Evolutionary conservation across 1,140 invertebrate species (phyloP), one percentile per base, ranked within the genome.

Genomic region (Trichonephila clavata): DNA sequence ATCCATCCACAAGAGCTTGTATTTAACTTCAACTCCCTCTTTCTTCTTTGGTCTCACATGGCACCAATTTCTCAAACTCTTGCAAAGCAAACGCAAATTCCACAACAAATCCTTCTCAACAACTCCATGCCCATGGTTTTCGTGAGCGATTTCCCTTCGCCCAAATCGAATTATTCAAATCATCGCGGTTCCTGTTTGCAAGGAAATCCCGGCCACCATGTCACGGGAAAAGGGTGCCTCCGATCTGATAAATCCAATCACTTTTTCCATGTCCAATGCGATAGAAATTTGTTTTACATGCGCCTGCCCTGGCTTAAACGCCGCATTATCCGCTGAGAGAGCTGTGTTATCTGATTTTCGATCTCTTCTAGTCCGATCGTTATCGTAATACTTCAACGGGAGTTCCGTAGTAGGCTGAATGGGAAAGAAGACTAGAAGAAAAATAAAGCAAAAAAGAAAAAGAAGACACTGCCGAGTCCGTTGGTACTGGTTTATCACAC

Each of bases 281-380:
- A 89, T 89, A 77, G 87, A 77, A 89, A 89, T 89, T 89, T 89
- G 87, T 89, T 89, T 89, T 89, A 89, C 87, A 89, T 89, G 87
- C 68, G 87, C 68, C 87, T 24, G 63, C 18, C 63, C 65, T 57
- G 87, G 87, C 87, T 89, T 89, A 89, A 89, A 77, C 87, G 87
- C 39, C 59, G 87, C 86, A 87, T 87, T 87, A 87, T 87, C 86
- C 86, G 60, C 27, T 32, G 60, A 65, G 32, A 59, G 50, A 60
- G 39, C 86, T 24, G 39, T 77, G 87, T 89, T 89, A 89, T 89
- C 87, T 89, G 87, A 57, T 89, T 89, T 89, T 89, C 87, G 87
- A 89, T 89, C 86, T 87, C 63, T 24, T 24, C 65, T 65, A 18
- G 32, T 77, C 68, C 87, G 87, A 89, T 89, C 87, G 87, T 89